Evolutionary conservation across 2,888 invertebrate genomes (phyloP).

Genomic region (Acrocyrtus sp.): DNA sequence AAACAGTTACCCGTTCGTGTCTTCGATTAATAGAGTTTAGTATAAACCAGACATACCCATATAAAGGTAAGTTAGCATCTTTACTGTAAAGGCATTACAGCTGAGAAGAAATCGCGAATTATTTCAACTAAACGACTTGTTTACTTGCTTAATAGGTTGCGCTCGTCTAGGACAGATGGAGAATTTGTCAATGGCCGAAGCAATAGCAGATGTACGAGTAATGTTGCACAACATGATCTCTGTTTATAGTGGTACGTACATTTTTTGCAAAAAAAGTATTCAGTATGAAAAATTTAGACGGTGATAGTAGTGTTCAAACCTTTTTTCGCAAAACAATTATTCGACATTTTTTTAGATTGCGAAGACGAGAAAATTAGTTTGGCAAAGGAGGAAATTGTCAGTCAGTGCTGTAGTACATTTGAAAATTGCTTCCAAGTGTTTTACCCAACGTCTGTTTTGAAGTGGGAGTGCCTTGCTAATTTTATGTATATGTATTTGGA

Average conservation of each 20-base stretch:
- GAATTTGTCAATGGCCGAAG: slow-evolving; percentile 61
- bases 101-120: background rate
- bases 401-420: slow-evolving; percentile 91
- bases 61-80: slow-evolving; percentile 57
- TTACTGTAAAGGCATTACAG: background rate
- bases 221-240: slow-evolving; percentile 62
- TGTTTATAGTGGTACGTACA: slow-evolving; percentile 50
- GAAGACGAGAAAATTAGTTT: slow-evolving; percentile 30
- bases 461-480: slow-evolving; percentile 83
- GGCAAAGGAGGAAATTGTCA: slow-evolving; percentile 73
- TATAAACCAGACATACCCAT: slow-evolving; percentile 62
- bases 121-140: background rate
- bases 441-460: slow-evolving; percentile 91
- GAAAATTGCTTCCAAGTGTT: slow-evolving; percentile 95
- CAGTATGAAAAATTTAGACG: too few species aligned
- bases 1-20: slow-evolving; percentile 60
- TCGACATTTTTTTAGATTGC: slow-evolving; percentile 19
- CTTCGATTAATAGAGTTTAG: slow-evolving; percentile 61
- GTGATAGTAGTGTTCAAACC: background rate
- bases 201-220: slow-evolving; percentile 61
- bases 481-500: slow-evolving; percentile 61
- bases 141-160: slow-evolving; percentile 55
- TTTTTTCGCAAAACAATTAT: background rate
- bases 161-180: slow-evolving; percentile 61
- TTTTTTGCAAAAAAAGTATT: too few species aligned